Conservation (phyloP, 2,888 invertebrate genomes). For the Branchipolynoe longqiensis region DNA sequence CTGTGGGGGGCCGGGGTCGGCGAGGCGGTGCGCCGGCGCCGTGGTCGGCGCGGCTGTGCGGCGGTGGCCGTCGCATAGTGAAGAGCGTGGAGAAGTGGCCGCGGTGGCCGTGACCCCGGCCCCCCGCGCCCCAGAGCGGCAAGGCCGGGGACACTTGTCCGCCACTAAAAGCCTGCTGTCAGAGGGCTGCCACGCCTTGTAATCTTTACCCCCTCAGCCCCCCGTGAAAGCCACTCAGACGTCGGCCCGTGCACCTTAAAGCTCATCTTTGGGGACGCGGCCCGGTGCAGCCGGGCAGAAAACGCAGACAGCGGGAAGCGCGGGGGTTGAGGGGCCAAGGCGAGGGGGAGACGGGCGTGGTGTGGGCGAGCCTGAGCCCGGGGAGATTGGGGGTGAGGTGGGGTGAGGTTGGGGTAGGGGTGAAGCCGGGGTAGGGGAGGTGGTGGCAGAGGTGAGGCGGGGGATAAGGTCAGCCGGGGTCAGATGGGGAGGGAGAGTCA, state of each 20-base stretch:
- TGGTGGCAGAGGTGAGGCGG: no score
- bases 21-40: background rate
- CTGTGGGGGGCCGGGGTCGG: background rate
- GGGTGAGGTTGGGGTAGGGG: no score
- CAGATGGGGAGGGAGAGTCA: no score
- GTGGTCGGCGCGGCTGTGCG: background rate
- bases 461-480: no score
- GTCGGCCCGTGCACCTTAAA: conserved; percentile 28
- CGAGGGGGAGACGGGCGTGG: background rate
- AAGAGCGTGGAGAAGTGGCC: background rate
- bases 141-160: conserved; percentile 22
- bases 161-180: conserved; percentile 41
- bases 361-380: background rate
- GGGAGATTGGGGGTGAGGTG: no score
- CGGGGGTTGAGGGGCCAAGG: conserved; percentile 6
- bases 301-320: background rate
- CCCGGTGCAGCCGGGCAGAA: conserved; percentile 23
- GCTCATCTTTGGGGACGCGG: conserved; percentile 34
- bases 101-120: background rate
- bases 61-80: background rate
- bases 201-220: conserved; percentile 38
- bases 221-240: conserved; percentile 26
- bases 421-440: no score
- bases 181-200: conserved; percentile 45
- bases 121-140: background rate